phyloP scores from a whole-genome alignment of 2,797 vertebrate species.

The Pipistrellus pygmaeus region DNA sequence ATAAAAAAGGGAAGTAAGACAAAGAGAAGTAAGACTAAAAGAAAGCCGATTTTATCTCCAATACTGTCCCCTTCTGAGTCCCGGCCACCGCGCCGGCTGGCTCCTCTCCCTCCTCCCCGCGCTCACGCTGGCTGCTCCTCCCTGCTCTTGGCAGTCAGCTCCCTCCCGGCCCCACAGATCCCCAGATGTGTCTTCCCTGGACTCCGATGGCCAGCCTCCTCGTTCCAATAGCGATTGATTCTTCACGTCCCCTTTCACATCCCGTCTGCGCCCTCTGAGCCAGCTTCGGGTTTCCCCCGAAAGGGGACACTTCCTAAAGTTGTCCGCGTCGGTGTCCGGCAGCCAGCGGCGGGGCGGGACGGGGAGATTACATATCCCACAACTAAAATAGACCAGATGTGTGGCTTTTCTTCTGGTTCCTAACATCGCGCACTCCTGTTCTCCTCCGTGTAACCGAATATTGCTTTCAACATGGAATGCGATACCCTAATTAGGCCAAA shows the following conservation, averaged over 20 bases:
- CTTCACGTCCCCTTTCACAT: conserved; percentile 82
- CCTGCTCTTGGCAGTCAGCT: neutral
- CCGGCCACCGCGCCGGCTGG: fast-evolving
- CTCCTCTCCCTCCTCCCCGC: neutral
- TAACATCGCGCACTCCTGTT: conserved; percentile 84
- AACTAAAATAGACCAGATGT: conserved; percentile 90
- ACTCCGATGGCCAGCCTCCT: conserved; percentile 69
- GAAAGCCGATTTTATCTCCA: no score
- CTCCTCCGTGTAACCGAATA: conserved; percentile 88
- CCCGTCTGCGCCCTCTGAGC: conserved; percentile 78
- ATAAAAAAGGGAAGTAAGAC: no score
- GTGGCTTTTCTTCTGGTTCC: conserved; percentile 85
- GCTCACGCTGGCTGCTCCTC: neutral
- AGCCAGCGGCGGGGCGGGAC: conserved; percentile 85
- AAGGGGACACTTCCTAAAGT: conserved; percentile 88
- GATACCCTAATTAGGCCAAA: conserved; percentile 84
- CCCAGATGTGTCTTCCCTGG: neutral
- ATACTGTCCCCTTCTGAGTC: no score
- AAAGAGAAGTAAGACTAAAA: no score
- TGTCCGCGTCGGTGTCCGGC: conserved; percentile 87
- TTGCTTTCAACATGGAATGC: conserved; percentile 86
- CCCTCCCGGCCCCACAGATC: fast-evolving
- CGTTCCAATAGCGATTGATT: conserved; percentile 72
- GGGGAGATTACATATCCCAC: conserved; percentile 86
- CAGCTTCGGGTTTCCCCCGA: conserved; percentile 83